A percentile compares a stretch with the other conserved stretches of the same genome.
Conservation (phyloP, 2,113 vertebrate species). For the Macquaria australasica region DNA sequence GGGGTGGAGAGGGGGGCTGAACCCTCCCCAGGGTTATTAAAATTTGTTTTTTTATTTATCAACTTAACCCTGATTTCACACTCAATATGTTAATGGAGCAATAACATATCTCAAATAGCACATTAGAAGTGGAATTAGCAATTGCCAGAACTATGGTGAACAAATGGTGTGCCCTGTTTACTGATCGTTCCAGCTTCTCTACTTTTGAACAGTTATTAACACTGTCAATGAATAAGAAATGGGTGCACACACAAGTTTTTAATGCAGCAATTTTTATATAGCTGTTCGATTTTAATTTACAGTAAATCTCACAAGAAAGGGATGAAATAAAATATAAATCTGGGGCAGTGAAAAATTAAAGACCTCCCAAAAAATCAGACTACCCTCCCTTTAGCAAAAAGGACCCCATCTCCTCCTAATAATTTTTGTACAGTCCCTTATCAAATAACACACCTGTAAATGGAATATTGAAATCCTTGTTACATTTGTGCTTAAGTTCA, state of each 20-base stretch:
- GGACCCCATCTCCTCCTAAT: background rate
- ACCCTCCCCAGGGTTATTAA: background rate
- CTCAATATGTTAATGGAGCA: background rate
- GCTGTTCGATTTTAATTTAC: background rate
- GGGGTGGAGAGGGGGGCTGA: background rate
- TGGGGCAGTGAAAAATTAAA: background rate
- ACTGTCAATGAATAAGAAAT: background rate
- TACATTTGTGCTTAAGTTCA: background rate
- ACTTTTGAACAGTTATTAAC: background rate
- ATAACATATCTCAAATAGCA: background rate
- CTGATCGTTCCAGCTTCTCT: background rate
- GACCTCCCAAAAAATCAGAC: background rate
- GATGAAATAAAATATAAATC: background rate
- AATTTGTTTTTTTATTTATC: background rate
- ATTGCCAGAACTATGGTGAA: background rate
- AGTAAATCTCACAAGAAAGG: background rate
- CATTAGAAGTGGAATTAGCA: background rate
- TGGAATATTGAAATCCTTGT: background rate
- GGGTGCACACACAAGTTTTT: background rate
- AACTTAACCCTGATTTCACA: background rate
- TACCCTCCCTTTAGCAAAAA: background rate
- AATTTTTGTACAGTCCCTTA: background rate
- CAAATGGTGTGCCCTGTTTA: background rate
- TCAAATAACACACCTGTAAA: background rate
- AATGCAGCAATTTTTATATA: background rate